Evolutionary conservation across 1,140 invertebrate genomes (phyloP).

Genomic region (Caenorhabditis elegans): DNA sequence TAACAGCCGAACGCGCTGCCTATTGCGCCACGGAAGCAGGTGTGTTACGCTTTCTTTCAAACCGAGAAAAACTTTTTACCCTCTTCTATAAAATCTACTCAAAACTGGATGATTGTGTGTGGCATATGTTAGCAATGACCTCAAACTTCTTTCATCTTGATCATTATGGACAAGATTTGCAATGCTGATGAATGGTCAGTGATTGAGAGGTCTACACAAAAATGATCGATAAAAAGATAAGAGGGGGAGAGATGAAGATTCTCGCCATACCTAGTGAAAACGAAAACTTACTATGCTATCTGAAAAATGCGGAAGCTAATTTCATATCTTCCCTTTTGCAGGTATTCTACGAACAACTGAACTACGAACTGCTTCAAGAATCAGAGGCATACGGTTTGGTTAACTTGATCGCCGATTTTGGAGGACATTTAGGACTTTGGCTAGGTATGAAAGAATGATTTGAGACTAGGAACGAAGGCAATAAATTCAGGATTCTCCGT

Average conservation of each 20-base stretch:
- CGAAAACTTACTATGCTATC: too few relatives aligned
- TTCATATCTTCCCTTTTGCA: not conserved
- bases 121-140: too few relatives aligned
- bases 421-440: conserved; percentile 51
- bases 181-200: not conserved
- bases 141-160: not conserved
- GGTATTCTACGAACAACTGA: conserved; percentile 50
- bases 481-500: conserved; percentile 39
- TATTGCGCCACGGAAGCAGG: conserved; percentile 30
- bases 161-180: not conserved
- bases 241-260: too few relatives aligned
- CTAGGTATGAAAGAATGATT: conserved; percentile 4
- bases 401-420: conserved; percentile 48
- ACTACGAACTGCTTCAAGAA: conserved; percentile 49
- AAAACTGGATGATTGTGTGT: too few relatives aligned
- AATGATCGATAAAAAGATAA: not conserved
- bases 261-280: too few relatives aligned
- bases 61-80: too few relatives aligned
- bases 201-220: not conserved
- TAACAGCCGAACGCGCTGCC: conserved; percentile 50
- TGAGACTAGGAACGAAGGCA: not conserved
- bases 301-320: too few relatives aligned
- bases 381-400: conserved; percentile 47
- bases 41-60: not conserved
- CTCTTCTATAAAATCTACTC: too few relatives aligned